Evolutionary conservation across 2,888 invertebrate species (phyloP).

Genomic region (Diplazon laetatorius): DNA sequence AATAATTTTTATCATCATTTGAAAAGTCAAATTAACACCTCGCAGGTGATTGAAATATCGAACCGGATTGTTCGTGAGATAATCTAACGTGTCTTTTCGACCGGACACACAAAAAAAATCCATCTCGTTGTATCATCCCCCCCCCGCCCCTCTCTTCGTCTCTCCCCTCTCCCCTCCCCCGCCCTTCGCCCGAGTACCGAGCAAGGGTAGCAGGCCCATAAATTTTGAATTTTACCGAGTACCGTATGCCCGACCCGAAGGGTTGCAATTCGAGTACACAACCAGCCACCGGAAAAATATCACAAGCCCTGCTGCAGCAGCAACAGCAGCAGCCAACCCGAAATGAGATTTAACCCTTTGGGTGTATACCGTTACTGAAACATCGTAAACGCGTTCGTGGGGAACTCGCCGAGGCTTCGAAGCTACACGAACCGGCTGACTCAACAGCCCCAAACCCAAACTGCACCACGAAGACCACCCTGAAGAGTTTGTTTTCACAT

Average conservation of each 20-base stretch:
- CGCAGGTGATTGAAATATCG: no score
- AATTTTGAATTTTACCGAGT: conserved; percentile 64
- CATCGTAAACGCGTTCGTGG: conserved; percentile 8
- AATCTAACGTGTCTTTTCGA: no score
- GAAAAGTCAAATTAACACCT: no score
- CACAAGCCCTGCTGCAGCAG: conserved; percentile 54
- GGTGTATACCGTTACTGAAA: conserved; percentile 52
- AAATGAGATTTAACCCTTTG: background rate
- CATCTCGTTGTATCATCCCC: conserved; percentile 2
- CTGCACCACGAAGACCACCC: no score
- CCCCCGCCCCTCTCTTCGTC: conserved; percentile 10
- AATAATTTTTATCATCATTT: no score
- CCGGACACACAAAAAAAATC: no score
- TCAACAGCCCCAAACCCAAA: no score
- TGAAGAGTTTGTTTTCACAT: conserved; percentile 42
- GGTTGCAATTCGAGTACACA: conserved; percentile 58
- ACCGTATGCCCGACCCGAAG: no score
- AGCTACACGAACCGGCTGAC: conserved; percentile 35
- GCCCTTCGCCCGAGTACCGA: conserved; percentile 26
- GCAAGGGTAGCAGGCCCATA: conserved; percentile 56
- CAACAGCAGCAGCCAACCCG: conserved; percentile 20
- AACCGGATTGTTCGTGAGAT: no score
- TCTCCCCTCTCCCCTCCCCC: conserved; percentile 22
- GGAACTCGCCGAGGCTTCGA: background rate
- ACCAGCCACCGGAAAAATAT: conserved; percentile 53